Conservation (phyloP, 2,113 vertebrate genomes). For the Stercorarius parasiticus region DNA sequence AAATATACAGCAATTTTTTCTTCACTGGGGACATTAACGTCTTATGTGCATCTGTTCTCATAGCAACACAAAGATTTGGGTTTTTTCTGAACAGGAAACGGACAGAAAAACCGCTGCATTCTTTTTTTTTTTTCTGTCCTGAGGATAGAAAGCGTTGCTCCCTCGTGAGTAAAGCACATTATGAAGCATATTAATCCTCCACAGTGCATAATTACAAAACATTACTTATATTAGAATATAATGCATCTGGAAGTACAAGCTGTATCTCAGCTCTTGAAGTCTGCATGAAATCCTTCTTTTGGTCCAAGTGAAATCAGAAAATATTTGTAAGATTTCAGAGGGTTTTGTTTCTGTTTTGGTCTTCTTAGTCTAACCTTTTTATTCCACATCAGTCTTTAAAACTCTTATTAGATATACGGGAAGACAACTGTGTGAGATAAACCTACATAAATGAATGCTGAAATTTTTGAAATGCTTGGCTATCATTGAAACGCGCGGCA, state of each 20-base stretch:
- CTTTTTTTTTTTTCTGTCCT: not conserved
- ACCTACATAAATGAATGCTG: not conserved
- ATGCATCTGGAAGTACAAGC: not conserved
- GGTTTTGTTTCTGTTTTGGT: not conserved
- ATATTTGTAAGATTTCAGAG: not conserved
- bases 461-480: not conserved
- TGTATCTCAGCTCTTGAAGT: not conserved
- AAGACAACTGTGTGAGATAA: not conserved
- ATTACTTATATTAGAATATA: not conserved
- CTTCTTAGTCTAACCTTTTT: not conserved
- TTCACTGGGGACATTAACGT: not conserved
- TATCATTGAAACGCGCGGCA: accelerated
- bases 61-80: not conserved
- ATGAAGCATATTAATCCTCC: not conserved
- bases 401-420: not conserved
- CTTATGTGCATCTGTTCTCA: not conserved
- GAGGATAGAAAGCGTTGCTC: not conserved
- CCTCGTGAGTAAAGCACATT: not conserved
- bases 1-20: not conserved
- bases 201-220: not conserved
- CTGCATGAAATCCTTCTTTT: not conserved
- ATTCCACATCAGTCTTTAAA: not conserved
- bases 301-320: not conserved
- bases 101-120: not conserved
- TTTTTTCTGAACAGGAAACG: not conserved